A percentile compares a stretch with the other conserved stretches of the same genome.
phyloP scores from a whole-genome alignment of 2,888 invertebrate genomes.

The Yponomeuta plumbellus region DNA sequence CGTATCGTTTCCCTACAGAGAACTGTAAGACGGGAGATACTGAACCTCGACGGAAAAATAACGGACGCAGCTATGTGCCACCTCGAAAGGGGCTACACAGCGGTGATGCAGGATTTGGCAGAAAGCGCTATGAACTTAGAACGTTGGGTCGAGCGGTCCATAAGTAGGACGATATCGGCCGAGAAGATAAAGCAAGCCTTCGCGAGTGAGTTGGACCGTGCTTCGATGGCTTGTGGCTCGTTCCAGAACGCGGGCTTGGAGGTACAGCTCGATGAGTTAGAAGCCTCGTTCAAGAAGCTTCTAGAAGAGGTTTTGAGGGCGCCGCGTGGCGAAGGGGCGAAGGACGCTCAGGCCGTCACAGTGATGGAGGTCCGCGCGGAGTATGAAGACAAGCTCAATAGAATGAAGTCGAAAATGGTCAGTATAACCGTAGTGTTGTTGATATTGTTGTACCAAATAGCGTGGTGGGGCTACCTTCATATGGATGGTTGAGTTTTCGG shows the following conservation, averaged over 20 bases:
- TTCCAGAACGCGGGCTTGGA: conserved; percentile 58
- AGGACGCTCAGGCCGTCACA: conserved; percentile 44
- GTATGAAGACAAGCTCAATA: conserved; percentile 84
- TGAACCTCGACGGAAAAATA: conserved; percentile 48
- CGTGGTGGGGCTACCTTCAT: conserved; percentile 69
- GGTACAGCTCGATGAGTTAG: conserved; percentile 58
- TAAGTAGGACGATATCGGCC: conserved; percentile 47
- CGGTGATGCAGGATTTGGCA: conserved; percentile 57
- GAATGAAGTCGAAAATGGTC: conserved; percentile 90
- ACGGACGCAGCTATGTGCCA: conserved; percentile 47
- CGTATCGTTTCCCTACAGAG: conserved; percentile 55
- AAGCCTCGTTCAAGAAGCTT: conserved; percentile 59
- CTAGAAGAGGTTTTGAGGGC: conserved; percentile 51
- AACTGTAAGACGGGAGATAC: conserved; percentile 58
- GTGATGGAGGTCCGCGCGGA: conserved; percentile 78
- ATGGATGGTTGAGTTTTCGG: conserved; percentile 47
- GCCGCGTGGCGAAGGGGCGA: conserved; percentile 42
- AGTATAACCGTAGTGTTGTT: conserved; percentile 70
- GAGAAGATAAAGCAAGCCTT: conserved; percentile 64
- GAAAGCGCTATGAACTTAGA: conserved; percentile 59
- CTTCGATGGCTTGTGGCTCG: conserved; percentile 38
- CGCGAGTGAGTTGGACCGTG: conserved; percentile 43
- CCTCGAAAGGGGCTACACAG: conserved; percentile 57
- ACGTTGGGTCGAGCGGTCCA: conserved; percentile 59
- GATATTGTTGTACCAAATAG: conserved; percentile 65